Evolutionary conservation across 2,888 invertebrate genomes (phyloP).

Genomic region (Epirrhoe alternata): DNA sequence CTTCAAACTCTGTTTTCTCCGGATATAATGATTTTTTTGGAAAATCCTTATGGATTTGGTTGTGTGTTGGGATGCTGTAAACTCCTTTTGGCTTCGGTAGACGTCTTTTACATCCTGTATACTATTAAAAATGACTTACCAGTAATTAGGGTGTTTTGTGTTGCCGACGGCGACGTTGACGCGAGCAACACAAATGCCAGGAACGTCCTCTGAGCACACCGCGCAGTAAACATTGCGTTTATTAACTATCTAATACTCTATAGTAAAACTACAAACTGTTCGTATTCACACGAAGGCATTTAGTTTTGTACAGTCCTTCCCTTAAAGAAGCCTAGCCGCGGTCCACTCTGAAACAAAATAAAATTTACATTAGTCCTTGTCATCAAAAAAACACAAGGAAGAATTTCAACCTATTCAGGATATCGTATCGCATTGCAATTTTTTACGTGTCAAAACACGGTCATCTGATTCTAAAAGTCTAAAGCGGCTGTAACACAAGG

Average conservation of each 20-base stretch:
- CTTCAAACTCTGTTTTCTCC: no score
- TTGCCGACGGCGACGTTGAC: slow-evolving; percentile 71
- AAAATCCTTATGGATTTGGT: no score
- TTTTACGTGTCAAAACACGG: no score
- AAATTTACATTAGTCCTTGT: slow-evolving; percentile 6
- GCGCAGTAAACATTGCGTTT: slow-evolving; percentile 71
- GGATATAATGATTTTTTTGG: no score
- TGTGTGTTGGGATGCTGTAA: no score
- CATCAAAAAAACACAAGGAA: background rate
- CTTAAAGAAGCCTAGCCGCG: slow-evolving; percentile 48
- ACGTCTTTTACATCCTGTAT: no score
- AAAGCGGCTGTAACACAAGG: no score
- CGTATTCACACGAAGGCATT: slow-evolving; percentile 51
- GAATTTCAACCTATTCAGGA: no score
- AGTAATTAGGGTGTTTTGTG: slow-evolving; percentile 54
- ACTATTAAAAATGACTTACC: slow-evolving; percentile 5
- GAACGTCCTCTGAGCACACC: slow-evolving; percentile 64
- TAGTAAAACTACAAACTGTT: slow-evolving; percentile 54
- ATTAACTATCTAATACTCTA: slow-evolving; percentile 43
- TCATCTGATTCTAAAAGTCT: no score
- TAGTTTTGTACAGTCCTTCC: slow-evolving; percentile 47
- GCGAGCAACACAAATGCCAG: slow-evolving; percentile 66
- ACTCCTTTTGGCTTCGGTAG: no score
- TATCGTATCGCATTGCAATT: no score
- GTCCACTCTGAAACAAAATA: slow-evolving; percentile 72